Conservation (phyloP, 2,797 vertebrate genomes). For the Cacajao melanocephalus region DNA sequence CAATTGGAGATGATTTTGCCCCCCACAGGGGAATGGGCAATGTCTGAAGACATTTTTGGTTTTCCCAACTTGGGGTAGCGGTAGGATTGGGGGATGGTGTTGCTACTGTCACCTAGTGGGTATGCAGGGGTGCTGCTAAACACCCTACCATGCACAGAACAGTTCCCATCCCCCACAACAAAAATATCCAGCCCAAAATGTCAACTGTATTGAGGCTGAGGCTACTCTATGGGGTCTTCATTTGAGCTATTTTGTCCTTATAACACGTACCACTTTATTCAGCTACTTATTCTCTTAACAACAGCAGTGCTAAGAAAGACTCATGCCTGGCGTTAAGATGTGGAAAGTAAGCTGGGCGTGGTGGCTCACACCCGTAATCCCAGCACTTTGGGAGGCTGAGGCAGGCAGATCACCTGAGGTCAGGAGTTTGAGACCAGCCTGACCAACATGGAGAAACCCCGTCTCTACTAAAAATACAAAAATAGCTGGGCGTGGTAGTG, state of each 20-base stretch:
- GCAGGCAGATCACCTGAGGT: no score
- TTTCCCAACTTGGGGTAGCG: not conserved
- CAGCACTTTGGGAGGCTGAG: no score
- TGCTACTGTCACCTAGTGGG: not conserved
- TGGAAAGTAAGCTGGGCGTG: not conserved
- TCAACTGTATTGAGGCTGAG: not conserved
- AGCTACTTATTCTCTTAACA: not conserved
- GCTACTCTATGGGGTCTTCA: not conserved
- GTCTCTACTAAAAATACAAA: no score
- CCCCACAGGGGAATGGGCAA: not conserved
- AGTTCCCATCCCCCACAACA: not conserved
- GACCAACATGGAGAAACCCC: no score
- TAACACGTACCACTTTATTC: not conserved
- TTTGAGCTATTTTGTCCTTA: not conserved
- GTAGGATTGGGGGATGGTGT: no score
- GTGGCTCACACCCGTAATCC: no score
- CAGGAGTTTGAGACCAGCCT: no score
- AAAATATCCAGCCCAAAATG: not conserved
- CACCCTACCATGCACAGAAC: not conserved
- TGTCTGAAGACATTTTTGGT: not conserved
- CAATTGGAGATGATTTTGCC: not conserved
- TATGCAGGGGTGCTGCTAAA: not conserved
- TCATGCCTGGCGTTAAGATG: not conserved
- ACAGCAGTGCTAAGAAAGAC: not conserved
- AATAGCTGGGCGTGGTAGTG: no score